A percentile compares a stretch with the other conserved stretches of the same genome.
Conservation (phyloP, 2,888 invertebrate species). For the Antheraea assamensis region DNA sequence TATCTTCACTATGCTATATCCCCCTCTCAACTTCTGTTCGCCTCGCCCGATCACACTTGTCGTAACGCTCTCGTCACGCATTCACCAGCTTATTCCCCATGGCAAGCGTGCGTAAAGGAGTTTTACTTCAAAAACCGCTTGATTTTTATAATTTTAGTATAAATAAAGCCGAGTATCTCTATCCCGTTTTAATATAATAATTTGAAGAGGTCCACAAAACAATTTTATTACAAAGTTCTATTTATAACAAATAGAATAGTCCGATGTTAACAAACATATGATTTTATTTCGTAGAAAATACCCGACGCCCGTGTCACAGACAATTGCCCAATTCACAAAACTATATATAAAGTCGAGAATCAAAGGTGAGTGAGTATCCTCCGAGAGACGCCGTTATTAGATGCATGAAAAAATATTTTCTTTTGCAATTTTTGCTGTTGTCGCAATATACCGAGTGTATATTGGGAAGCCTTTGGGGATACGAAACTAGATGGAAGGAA, state of each 20-base stretch:
- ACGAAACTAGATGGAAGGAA: neutral
- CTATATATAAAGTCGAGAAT: neutral
- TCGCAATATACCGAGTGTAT: neutral
- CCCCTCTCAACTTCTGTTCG: too few relatives aligned
- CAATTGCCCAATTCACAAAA: slow-evolving; percentile 8
- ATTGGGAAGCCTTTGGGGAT: slow-evolving; percentile 9
- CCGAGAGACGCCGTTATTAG: neutral
- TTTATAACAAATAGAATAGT: neutral
- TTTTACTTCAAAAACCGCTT: too few relatives aligned
- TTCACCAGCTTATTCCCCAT: too few relatives aligned
- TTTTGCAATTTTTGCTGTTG: neutral
- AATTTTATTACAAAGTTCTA: neutral
- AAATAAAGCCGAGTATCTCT: too few relatives aligned
- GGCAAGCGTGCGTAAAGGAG: too few relatives aligned
- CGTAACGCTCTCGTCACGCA: too few relatives aligned
- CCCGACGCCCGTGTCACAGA: neutral
- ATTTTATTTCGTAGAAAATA: neutral
- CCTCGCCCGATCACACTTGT: too few relatives aligned
- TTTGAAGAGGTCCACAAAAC: neutral
- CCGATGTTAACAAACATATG: neutral
- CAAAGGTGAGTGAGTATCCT: slow-evolving; percentile 4
- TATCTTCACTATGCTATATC: too few relatives aligned
- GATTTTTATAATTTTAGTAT: too few relatives aligned
- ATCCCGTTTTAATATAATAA: neutral
- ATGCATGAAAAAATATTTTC: slow-evolving; percentile 4